phyloP scores from a whole-genome alignment of 2,888 invertebrate genomes.

The Conchocele bisecta region DNA sequence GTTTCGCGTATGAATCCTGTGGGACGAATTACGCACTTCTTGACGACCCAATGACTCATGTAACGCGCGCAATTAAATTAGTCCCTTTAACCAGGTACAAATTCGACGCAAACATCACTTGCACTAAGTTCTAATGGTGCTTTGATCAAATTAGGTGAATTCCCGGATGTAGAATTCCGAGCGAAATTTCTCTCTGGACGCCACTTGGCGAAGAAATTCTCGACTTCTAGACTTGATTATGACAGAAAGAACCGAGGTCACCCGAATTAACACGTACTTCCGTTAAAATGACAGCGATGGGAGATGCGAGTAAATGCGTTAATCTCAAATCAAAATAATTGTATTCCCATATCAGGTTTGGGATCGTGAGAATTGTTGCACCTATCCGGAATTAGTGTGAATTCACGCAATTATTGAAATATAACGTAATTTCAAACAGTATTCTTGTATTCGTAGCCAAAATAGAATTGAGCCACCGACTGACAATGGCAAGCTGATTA shows the following conservation, averaged over 20 bases:
- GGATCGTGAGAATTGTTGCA: no score
- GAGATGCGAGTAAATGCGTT: no score
- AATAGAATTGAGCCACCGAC: no score
- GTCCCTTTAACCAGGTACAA: constrained; percentile 54
- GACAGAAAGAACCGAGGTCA: constrained; percentile 39
- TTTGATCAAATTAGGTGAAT: constrained; percentile 44
- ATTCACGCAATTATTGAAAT: no score
- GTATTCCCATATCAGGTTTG: no score
- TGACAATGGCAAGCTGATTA: no score
- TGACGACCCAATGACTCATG: constrained; percentile 53
- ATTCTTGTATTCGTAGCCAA: no score
- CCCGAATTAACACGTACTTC: no score
- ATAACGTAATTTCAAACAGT: no score
- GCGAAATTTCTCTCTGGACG: constrained; percentile 25
- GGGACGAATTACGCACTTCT: constrained; percentile 45
- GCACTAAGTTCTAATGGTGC: constrained; percentile 27
- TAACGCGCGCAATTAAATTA: constrained; percentile 53
- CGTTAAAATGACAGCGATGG: no score
- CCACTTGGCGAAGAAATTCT: constrained; percentile 37
- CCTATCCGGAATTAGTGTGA: no score
- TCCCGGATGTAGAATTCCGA: constrained; percentile 34
- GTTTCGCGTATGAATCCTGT: constrained; percentile 22
- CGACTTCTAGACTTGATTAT: constrained; percentile 47
- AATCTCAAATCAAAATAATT: no score
- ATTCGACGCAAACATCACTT: constrained; percentile 57